phyloP scores from a whole-genome alignment of 1,140 invertebrate species.

The Diorhabda carinulata region DNA sequence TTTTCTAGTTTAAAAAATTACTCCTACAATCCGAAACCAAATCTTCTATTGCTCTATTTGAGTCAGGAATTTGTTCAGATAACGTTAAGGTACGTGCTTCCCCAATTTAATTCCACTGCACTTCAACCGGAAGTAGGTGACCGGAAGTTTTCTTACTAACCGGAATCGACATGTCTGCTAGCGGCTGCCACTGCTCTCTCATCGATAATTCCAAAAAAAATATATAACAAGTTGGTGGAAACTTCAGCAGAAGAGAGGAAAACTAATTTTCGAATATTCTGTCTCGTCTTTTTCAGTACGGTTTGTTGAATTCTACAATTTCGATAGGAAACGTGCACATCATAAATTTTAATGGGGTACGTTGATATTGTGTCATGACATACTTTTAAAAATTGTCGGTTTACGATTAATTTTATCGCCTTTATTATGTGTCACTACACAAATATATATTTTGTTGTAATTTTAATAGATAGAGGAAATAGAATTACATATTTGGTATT shows the following conservation, averaged over 20 bases:
- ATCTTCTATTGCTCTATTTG: neutral
- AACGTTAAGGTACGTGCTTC: conserved; percentile 1
- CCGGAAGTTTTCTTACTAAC: neutral
- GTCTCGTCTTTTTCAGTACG: too few species aligned
- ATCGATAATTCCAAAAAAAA: neutral
- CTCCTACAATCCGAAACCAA: neutral
- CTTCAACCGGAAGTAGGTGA: neutral
- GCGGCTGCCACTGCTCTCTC: conserved; percentile 1
- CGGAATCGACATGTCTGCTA: neutral
- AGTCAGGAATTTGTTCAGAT: neutral
- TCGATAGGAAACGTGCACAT: too few species aligned
- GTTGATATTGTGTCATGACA: too few species aligned
- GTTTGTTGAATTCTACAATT: too few species aligned
- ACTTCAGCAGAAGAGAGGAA: neutral
- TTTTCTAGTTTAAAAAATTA: too few species aligned
- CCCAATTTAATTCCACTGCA: neutral
- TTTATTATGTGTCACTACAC: too few species aligned
- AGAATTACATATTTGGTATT: too few species aligned
- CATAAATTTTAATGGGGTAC: too few species aligned
- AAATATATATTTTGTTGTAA: too few species aligned
- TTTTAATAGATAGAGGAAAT: too few species aligned
- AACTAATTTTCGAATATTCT: neutral
- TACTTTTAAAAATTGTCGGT: too few species aligned
- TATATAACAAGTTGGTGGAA: neutral
- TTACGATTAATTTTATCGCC: too few species aligned